Evolutionary conservation across 2,797 vertebrate species (phyloP), one percentile per base, ranked within the genome.

Genomic region (Microcaecilia unicolor): DNA sequence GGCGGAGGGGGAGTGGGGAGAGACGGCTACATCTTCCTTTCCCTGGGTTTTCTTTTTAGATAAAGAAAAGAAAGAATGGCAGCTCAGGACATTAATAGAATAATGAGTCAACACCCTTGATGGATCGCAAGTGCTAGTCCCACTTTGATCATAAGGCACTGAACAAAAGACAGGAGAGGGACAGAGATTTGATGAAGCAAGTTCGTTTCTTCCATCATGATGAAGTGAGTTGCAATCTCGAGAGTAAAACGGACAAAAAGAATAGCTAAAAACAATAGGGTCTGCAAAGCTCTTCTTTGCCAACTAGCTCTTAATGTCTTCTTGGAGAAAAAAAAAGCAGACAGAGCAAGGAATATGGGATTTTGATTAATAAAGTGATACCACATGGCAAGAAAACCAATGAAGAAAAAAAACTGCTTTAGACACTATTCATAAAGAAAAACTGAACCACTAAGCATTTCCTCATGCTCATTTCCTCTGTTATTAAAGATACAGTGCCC

Each of bases 21-120:
- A n/a, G n/a, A n/a, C n/a, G n/a, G n/a, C n/a, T n/a, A n/a, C n/a
- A n/a, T n/a, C n/a, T n/a, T n/a, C n/a, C n/a, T n/a, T n/a, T n/a
- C n/a, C n/a, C n/a, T n/a, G n/a, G n/a, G n/a, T 33, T 24, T 38
- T 48, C 26, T 46, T 22, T 28, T 35, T 57, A 31, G 35, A 51
- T 17, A 51, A 60, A 36, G 10, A 30, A 31, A 18, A 7, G 25
- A 31, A 29, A 30, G 29, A 60, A 45, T n/a, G n/a, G n/a, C 9
- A 51, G 28, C 20, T 34, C 39, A 48, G 15, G 23, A 26, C 22
- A 28, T 31, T 18, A 11, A 45, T 21, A 34, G 21, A n/a, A 10
- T 14, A 36, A 42, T 33, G 17, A 50, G n/a, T 22, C 11, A 23
- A 23, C 23, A 11, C 23, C 6, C 10, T 22, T 6, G 17, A 30